phyloP scores from a whole-genome alignment of 2,888 invertebrate species.

The Brenthis ino region DNA sequence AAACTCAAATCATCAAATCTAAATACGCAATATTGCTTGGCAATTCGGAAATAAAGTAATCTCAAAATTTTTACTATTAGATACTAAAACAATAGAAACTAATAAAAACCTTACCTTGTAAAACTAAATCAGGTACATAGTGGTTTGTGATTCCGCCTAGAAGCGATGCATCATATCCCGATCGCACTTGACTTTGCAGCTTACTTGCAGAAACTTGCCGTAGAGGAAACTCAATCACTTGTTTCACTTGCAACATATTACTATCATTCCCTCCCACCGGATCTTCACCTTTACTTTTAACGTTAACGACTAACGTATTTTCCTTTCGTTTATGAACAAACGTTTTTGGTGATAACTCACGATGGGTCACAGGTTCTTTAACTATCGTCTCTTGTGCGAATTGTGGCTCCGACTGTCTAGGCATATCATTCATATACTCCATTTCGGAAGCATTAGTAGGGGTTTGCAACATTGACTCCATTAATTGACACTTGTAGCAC shows the following conservation, averaged over 20 bases:
- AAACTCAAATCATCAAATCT: no score
- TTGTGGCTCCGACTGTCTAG: conserved; percentile 67
- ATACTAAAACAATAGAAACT: background rate
- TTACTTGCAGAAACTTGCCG: conserved; percentile 53
- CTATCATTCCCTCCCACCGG: conserved; percentile 10
- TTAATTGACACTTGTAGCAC: conserved; percentile 77
- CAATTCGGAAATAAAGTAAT: no score
- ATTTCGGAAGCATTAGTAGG: conserved; percentile 91
- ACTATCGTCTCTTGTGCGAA: conserved; percentile 64
- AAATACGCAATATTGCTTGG: no score
- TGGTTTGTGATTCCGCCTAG: conserved; percentile 85
- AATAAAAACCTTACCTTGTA: conserved; percentile 81
- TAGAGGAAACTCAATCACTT: conserved; percentile 83
- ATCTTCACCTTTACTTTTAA: conserved; percentile 36
- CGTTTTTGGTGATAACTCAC: conserved; percentile 64
- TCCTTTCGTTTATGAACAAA: conserved; percentile 69
- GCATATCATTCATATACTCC: conserved; percentile 76
- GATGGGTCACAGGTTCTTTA: conserved; percentile 44
- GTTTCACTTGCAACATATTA: conserved; percentile 57
- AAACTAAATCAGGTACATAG: conserved; percentile 88
- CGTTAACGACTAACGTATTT: conserved; percentile 73
- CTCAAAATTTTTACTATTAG: no score
- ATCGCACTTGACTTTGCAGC: conserved; percentile 38
- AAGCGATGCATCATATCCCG: conserved; percentile 83
- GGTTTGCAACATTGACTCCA: conserved; percentile 85